Evolutionary conservation across 2,888 invertebrate genomes (phyloP).

Genomic region (Dryadula phaetusa): DNA sequence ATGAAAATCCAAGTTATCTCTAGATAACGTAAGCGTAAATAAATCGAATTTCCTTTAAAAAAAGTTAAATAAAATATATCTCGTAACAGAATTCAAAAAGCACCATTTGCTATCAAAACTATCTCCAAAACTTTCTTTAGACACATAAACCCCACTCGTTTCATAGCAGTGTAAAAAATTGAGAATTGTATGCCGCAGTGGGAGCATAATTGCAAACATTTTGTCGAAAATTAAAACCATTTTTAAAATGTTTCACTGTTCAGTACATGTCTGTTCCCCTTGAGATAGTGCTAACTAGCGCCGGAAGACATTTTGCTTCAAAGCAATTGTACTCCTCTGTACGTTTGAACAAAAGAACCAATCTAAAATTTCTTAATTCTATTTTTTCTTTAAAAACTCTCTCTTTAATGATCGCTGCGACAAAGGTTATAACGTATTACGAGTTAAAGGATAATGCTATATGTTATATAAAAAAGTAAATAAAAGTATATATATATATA

Average conservation of each 20-base stretch:
- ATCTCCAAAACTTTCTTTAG: neutral
- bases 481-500: no score
- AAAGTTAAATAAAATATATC: neutral
- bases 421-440: neutral
- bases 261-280: constrained; percentile 54
- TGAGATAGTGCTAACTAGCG: constrained; percentile 66
- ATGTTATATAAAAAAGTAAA: no score
- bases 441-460: neutral
- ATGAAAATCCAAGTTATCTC: no score
- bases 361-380: constrained; percentile 43
- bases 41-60: no score
- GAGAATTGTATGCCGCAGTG: neutral
- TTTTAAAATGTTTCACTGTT: constrained; percentile 46
- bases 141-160: neutral
- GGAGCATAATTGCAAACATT: constrained; percentile 3
- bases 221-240: constrained; percentile 27
- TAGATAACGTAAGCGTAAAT: no score
- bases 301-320: constrained; percentile 55
- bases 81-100: neutral
- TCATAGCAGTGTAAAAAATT: neutral
- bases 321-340: constrained; percentile 58
- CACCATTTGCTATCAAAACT: neutral
- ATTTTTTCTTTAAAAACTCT: constrained; percentile 25
- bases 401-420: neutral
- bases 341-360: constrained; percentile 44